Conservation (phyloP, 2,797 vertebrate species). For the Macrochelys suwanniensis region DNA sequence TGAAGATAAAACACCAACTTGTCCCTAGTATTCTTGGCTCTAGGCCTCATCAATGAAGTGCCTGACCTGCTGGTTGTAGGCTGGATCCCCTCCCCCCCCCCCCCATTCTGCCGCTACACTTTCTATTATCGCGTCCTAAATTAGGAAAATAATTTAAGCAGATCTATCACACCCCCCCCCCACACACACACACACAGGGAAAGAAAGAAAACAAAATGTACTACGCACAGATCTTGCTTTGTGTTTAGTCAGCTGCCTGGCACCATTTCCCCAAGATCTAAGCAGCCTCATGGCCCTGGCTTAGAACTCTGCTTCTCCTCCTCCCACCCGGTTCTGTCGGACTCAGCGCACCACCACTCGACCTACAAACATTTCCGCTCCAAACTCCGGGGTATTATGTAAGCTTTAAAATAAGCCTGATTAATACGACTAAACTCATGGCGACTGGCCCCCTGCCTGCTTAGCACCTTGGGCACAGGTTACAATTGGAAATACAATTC, state of each 20-base stretch:
- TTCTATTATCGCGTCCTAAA: not conserved
- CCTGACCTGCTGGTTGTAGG: not conserved
- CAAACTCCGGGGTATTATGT: not conserved
- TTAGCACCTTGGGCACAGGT: not conserved
- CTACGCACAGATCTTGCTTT: not conserved
- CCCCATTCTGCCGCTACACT: not conserved
- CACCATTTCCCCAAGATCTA: not conserved
- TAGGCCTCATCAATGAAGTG: not conserved
- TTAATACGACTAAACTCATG: no score
- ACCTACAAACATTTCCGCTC: not conserved
- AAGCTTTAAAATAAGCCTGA: not conserved
- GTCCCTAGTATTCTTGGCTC: not conserved
- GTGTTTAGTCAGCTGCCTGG: not conserved
- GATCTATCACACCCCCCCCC: not conserved
- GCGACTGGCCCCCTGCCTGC: no score
- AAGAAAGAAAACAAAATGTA: not conserved
- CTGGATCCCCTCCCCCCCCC: not conserved
- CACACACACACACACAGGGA: not conserved
- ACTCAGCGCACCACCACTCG: not conserved
- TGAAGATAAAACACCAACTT: not conserved
- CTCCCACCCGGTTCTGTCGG: not conserved
- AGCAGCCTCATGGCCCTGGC: not conserved
- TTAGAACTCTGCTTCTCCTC: not conserved
- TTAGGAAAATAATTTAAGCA: not conserved
- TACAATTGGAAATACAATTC: not conserved